Percentiles rank a stretch among this genome's conserved stretches.
Conservation (phyloP, 2,113 vertebrate species). For the Sisor rabdophorus region DNA sequence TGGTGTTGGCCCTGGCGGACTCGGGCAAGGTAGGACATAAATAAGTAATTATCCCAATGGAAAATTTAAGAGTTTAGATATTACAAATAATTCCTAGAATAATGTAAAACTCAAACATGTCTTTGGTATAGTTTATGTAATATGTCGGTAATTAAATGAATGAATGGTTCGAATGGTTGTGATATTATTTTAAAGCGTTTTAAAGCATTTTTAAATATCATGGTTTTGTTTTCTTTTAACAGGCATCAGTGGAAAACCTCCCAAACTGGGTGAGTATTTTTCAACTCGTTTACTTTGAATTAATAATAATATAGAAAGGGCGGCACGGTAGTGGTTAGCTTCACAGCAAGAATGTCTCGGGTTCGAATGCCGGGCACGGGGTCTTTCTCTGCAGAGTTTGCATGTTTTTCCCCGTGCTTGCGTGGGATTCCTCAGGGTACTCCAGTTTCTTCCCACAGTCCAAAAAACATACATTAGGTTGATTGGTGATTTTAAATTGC, state of each 20-base stretch:
- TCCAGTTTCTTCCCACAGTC: too few relatives aligned
- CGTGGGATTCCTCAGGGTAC: too few relatives aligned
- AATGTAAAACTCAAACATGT: neutral
- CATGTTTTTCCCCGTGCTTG: too few relatives aligned
- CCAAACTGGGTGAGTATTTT: slow-evolving; percentile 19
- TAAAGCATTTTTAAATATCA: neutral
- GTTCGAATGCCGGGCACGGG: too few relatives aligned
- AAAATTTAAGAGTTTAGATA: neutral
- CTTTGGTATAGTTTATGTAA: neutral
- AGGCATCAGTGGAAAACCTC: slow-evolving; percentile 23
- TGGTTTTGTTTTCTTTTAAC: neutral
- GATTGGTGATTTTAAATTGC: too few relatives aligned
- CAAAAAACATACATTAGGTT: too few relatives aligned
- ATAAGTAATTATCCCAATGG: neutral
- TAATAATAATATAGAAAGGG: too few relatives aligned
- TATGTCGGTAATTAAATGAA: neutral
- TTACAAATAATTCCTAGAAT: neutral
- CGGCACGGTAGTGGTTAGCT: too few relatives aligned
- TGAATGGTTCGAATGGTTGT: neutral
- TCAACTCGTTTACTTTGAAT: neutral
- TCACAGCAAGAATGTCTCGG: too few relatives aligned
- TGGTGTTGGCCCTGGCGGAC: slow-evolving; percentile 49
- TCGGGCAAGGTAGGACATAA: slow-evolving; percentile 9
- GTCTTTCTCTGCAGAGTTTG: too few relatives aligned
- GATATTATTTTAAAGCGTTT: neutral